Conservation (phyloP, 2,888 invertebrate species). For the Tachina lurida region DNA sequence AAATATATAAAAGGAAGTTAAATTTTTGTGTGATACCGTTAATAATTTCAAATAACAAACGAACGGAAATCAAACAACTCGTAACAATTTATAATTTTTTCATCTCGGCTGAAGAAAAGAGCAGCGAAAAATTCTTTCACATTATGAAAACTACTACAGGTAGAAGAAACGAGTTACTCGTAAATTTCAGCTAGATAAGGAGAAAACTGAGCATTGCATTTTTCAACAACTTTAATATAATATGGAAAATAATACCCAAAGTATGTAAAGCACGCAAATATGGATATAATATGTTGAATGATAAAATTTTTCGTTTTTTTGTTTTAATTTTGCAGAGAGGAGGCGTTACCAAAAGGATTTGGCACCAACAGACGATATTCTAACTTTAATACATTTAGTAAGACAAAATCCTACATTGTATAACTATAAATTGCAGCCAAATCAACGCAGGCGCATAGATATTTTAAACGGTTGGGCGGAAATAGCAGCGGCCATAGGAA, state of each 20-base stretch:
- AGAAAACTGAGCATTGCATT: constrained; percentile 20
- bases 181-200: constrained; percentile 51
- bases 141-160: constrained; percentile 25
- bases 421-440: constrained; percentile 80
- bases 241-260: constrained; percentile 70
- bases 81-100: constrained; percentile 52
- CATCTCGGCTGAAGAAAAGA: constrained; percentile 35
- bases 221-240: constrained; percentile 9
- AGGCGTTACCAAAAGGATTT: constrained; percentile 81
- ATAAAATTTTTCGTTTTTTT: not conserved
- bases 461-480: constrained; percentile 79
- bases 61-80: constrained; percentile 69
- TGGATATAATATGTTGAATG: not conserved
- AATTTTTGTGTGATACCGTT: constrained; percentile 7
- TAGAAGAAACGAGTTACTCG: constrained; percentile 70
- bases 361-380: constrained; percentile 79
- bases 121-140: constrained; percentile 65
- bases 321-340: constrained; percentile 74
- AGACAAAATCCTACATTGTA: constrained; percentile 80
- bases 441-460: constrained; percentile 79
- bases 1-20: not conserved
- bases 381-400: constrained; percentile 79
- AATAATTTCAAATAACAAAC: constrained; percentile 63
- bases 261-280: constrained; percentile 52
- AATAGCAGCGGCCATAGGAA: constrained; percentile 79